A percentile compares a stretch with the other conserved stretches of the same genome.
Evolutionary conservation across 2,797 vertebrate species (phyloP).

Genomic region (Oryzias sinensis): DNA sequence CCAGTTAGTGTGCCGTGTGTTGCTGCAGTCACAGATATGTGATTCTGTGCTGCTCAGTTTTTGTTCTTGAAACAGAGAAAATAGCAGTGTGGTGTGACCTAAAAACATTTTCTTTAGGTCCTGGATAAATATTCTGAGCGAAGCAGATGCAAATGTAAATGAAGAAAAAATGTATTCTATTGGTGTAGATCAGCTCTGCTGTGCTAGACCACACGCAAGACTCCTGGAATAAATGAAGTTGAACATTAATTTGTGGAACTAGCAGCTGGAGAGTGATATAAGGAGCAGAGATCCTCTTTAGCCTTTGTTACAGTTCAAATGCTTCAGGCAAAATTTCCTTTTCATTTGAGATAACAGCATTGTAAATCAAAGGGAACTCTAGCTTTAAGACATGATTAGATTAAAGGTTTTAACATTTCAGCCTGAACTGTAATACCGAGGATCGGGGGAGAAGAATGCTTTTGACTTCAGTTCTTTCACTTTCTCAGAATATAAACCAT

Average conservation of each 20-base stretch:
- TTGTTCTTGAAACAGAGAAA: too few species aligned
- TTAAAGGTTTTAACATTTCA: constrained; percentile 30
- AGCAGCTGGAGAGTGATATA: constrained; percentile 36
- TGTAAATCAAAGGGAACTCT: constrained; percentile 46
- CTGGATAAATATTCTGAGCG: too few species aligned
- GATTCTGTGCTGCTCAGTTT: too few species aligned
- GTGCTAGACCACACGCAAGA: not conserved
- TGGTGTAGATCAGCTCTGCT: too few species aligned
- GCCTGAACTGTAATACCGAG: constrained; percentile 26
- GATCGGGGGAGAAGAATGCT: not conserved
- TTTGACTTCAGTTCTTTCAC: not conserved
- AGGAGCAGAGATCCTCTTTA: constrained; percentile 41
- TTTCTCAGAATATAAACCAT: too few species aligned
- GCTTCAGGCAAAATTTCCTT: constrained; percentile 53
- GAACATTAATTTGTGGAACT: constrained; percentile 32
- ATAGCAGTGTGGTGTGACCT: too few species aligned
- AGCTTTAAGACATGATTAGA: constrained; percentile 46
- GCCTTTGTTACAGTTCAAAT: constrained; percentile 40
- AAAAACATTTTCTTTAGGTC: too few species aligned
- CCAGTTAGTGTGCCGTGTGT: too few species aligned
- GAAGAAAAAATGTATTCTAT: too few species aligned
- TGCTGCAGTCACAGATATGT: too few species aligned
- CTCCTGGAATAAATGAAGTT: constrained; percentile 13
- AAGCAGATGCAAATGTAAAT: too few species aligned
- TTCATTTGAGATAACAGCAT: constrained; percentile 55